Conservation (phyloP, 1,140 invertebrate genomes). For the Penaeus indicus region DNA sequence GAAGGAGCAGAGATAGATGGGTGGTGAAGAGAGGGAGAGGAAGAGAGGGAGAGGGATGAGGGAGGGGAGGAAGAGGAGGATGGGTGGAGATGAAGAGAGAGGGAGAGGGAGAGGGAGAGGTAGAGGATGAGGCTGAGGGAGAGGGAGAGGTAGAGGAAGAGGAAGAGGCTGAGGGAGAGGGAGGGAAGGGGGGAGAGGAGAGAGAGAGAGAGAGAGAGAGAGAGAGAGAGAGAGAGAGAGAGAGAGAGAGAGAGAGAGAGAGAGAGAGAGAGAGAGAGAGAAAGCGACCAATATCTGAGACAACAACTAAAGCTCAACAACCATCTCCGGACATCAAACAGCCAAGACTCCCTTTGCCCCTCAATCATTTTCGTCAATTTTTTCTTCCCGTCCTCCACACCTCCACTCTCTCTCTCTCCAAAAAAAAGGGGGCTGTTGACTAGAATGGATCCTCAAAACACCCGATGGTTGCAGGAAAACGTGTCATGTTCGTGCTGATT, state of each 20-base stretch:
- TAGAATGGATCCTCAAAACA: too few relatives aligned
- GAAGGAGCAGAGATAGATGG: not conserved
- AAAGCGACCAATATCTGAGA: too few relatives aligned
- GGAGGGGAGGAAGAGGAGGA: not conserved
- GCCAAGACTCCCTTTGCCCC: too few relatives aligned
- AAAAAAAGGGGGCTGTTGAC: too few relatives aligned
- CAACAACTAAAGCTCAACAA: too few relatives aligned
- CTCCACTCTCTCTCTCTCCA: too few relatives aligned
- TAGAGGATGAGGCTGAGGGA: not conserved
- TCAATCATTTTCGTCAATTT: too few relatives aligned
- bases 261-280: too few relatives aligned
- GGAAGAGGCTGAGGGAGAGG: not conserved
- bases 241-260: not conserved
- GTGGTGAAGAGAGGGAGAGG: not conserved
- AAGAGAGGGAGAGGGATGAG: not conserved
- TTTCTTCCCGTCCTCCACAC: too few relatives aligned
- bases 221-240: not conserved
- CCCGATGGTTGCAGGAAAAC: too few relatives aligned
- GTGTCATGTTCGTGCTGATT: too few relatives aligned
- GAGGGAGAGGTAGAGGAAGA: not conserved
- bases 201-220: not conserved
- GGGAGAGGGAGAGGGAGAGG: not conserved
- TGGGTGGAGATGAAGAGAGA: not conserved
- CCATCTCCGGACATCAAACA: too few relatives aligned
- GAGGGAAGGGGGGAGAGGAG: not conserved